Evolutionary conservation across 1,140 invertebrate genomes (phyloP).

Genomic region (Caenorhabditis inopinata): DNA sequence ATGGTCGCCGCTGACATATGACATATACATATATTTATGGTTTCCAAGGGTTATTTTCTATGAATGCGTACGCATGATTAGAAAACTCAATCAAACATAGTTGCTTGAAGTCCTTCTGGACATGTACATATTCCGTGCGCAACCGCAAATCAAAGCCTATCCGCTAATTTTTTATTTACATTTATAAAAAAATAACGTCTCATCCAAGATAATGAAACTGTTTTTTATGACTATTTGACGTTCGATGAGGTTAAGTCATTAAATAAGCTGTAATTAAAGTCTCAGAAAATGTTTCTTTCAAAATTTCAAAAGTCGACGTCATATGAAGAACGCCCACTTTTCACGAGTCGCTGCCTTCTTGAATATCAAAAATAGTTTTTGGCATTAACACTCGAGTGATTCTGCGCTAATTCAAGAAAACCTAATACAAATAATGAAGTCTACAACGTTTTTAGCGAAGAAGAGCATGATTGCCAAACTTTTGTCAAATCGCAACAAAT

Average conservation of each 20-base stretch:
- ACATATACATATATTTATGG: too few relatives aligned
- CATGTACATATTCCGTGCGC: neutral
- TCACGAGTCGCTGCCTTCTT: neutral
- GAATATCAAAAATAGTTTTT: too few relatives aligned
- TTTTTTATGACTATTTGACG: too few relatives aligned
- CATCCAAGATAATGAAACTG: too few relatives aligned
- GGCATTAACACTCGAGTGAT: neutral
- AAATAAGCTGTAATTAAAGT: conserved; percentile 24
- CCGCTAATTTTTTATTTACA: neutral
- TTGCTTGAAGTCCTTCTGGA: too few relatives aligned
- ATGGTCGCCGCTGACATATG: too few relatives aligned
- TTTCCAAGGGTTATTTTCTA: too few relatives aligned
- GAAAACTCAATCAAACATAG: neutral
- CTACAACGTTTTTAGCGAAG: conserved; percentile 12
- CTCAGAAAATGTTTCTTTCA: neutral
- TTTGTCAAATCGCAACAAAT: conserved; percentile 17
- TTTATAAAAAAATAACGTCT: neutral
- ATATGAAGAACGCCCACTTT: conserved; percentile 7
- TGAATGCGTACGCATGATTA: neutral
- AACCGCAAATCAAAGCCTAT: conserved; percentile 8
- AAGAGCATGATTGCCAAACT: conserved; percentile 19
- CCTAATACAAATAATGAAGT: neutral
- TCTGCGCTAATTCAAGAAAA: neutral
- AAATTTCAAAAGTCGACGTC: conserved; percentile 7
- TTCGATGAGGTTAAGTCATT: neutral